These are phyloP conservation scores for Sebastolobus altivelis DNA, from an alignment of 2,797 vertebrate genomes.

Conservation along the genomic window DNA sequence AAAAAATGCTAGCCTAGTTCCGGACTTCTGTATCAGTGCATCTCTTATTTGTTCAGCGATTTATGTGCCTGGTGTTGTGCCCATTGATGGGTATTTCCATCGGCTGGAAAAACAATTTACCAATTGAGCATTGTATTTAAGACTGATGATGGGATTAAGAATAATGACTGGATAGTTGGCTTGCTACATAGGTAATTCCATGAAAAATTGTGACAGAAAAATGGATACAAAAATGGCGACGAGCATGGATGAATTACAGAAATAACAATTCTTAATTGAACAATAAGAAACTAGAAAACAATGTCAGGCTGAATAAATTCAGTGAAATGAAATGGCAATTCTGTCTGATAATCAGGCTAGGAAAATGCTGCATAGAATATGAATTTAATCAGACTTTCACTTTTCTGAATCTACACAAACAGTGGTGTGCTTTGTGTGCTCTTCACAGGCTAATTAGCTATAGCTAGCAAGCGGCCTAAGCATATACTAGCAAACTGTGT, in stretches of 20 bases:
- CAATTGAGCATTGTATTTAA: neutral
- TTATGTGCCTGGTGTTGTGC: neutral
- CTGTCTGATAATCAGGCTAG: too few relatives aligned
- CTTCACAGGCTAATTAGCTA: neutral
- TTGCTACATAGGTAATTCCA: neutral
- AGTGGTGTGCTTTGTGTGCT: neutral
- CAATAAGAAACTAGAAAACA: neutral
- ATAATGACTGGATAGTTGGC: neutral
- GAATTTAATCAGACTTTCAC: neutral
- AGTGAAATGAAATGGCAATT: neutral
- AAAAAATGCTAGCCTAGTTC: neutral
- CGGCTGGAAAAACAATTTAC: neutral
- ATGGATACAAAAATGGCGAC: neutral
- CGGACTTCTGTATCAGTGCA: neutral
- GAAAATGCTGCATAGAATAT: neutral
- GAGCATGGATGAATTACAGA: neutral
- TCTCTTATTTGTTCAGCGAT: neutral
- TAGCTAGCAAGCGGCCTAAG: neutral
- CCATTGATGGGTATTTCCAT: neutral
- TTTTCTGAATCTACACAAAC: neutral
- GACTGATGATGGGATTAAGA: neutral
- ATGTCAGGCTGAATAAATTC: neutral
- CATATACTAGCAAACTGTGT: neutral
- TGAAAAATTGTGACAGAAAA: neutral
- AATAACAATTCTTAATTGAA: neutral